These are phyloP conservation scores for Cerceris ruficornis DNA, from an alignment of 2,888 invertebrate species.

Conservation along the genomic window DNA sequence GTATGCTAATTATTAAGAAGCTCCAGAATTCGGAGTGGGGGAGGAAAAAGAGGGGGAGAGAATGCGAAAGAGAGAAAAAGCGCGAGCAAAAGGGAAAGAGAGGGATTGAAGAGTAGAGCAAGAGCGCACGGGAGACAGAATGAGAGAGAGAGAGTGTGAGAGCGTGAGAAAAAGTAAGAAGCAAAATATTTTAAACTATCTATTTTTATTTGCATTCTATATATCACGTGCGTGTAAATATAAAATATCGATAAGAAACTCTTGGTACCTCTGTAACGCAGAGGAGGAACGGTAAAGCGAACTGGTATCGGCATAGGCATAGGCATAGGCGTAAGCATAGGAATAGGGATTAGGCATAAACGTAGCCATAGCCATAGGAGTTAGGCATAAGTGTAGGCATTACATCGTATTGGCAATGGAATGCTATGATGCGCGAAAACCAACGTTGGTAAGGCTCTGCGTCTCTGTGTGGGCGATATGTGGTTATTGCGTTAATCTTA, in stretches of 20 bases:
- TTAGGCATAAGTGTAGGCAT: constrained; percentile 28
- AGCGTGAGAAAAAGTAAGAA: constrained; percentile 40
- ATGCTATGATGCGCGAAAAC: constrained; percentile 37
- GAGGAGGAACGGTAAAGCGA: constrained; percentile 32
- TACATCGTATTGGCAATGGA: constrained; percentile 50
- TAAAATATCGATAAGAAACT: constrained; percentile 40
- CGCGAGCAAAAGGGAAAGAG: constrained; percentile 7
- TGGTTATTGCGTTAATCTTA: constrained; percentile 33
- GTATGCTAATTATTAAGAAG: constrained; percentile 60
- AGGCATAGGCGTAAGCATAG: no score
- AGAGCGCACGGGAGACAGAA: constrained; percentile 8
- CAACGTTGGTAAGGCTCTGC: constrained; percentile 46
- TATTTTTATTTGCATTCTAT: constrained; percentile 78
- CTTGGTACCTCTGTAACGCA: constrained; percentile 48
- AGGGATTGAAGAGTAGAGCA: constrained; percentile 3
- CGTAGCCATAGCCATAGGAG: no score
- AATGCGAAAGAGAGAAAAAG: no score
- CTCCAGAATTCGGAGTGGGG: constrained; percentile 40
- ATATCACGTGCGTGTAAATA: constrained; percentile 62
- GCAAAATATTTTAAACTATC: constrained; percentile 76
- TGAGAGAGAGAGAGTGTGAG: constrained; percentile 11
- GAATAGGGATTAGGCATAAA: no score
- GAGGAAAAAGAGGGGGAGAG: constrained; percentile 32
- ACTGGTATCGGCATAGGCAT: constrained; percentile 45
- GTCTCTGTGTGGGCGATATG: constrained; percentile 36